These are phyloP conservation scores for Bettongia penicillata DNA, from an alignment of 2,113 vertebrate genomes.

Conservation along the genomic window DNA sequence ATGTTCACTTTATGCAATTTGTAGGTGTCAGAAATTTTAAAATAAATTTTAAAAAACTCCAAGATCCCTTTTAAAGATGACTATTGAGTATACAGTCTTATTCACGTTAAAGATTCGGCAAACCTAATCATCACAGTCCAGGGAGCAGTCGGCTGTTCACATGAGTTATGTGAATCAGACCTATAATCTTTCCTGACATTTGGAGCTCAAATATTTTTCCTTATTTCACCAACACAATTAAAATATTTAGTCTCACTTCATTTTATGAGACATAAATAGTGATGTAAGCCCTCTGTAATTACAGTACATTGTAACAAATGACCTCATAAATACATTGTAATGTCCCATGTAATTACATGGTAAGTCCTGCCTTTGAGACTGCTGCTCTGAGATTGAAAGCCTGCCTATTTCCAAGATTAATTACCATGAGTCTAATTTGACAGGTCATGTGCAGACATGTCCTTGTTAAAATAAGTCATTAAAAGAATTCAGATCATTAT, in stretches of 20 bases:
- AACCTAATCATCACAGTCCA: not conserved
- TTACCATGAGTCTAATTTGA: slow-evolving; percentile 72
- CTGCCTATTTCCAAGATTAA: slow-evolving; percentile 77
- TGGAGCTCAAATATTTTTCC: slow-evolving; percentile 76
- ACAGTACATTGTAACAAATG: slow-evolving; percentile 80
- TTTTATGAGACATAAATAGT: slow-evolving; percentile 79
- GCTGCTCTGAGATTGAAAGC: slow-evolving; percentile 68
- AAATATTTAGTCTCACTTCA: slow-evolving; percentile 81
- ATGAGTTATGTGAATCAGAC: slow-evolving; percentile 71
- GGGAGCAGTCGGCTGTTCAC: slow-evolving; percentile 45
- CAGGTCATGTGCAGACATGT: slow-evolving; percentile 62
- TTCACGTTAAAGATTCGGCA: not conserved
- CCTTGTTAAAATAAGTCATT: slow-evolving; percentile 43
- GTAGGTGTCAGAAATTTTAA: not conserved
- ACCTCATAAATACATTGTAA: slow-evolving; percentile 81
- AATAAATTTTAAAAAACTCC: not conserved
- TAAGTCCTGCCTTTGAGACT: slow-evolving; percentile 71
- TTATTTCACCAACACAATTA: slow-evolving; percentile 78
- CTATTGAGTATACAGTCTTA: not conserved
- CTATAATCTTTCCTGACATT: slow-evolving; percentile 77
- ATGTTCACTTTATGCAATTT: not conserved
- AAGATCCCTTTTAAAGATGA: slow-evolving; percentile 14
- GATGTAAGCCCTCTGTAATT: slow-evolving; percentile 77
- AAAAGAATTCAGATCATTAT: slow-evolving; percentile 19
- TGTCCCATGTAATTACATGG: slow-evolving; percentile 81